Evolutionary conservation across 1,140 invertebrate species (phyloP), one percentile per base, ranked within the genome.

Genomic region (Nylanderia fulva): DNA sequence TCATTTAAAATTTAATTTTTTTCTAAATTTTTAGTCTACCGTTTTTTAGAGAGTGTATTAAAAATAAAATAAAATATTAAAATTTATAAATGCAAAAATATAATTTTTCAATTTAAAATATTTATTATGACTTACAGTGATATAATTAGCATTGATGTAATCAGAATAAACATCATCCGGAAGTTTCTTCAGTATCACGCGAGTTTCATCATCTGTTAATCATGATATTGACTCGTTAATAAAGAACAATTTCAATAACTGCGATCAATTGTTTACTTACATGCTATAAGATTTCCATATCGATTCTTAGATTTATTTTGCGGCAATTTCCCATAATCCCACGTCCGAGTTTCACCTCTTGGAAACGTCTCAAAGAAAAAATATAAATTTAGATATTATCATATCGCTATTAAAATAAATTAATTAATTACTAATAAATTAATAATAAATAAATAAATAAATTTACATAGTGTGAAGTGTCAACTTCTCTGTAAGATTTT

Each of bases 111-210:
- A 15, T 1, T 11, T 69, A 36, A 71, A 24, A 39, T 39, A 69
- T 39, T 71, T 58, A 18, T 58, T 29, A 21, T n/a, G 60, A 66
- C 61, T 86, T 92, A 98, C 97, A 95, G 96, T 97, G 89, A 98
- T 97, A 92, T 98, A 99, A 94, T 99, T 99, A 42, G 99, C 98
- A 95, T 99, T 99, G 80, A 99, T 99, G 92, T 99, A 99, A 95
- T 99, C 99, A 80, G 95, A 96, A 33, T 95, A 95, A 18, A 94
- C 93, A 56, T 96, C 94, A 8, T 95, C 95, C 39, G 96, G 95
- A 58, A 96, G 91, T 39, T 95, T 95, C 56, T 96, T 94, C 5
- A 97, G 92, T 71, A 96, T 94, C 9, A 98, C 97, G 45, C 97
- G 92, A 2, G 96, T 96, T 90, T 97, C 96, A 90, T 97, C 97